These are phyloP conservation scores for Alaudala cheleensis DNA, from an alignment of 2,113 vertebrate species.

Conservation along the genomic window DNA sequence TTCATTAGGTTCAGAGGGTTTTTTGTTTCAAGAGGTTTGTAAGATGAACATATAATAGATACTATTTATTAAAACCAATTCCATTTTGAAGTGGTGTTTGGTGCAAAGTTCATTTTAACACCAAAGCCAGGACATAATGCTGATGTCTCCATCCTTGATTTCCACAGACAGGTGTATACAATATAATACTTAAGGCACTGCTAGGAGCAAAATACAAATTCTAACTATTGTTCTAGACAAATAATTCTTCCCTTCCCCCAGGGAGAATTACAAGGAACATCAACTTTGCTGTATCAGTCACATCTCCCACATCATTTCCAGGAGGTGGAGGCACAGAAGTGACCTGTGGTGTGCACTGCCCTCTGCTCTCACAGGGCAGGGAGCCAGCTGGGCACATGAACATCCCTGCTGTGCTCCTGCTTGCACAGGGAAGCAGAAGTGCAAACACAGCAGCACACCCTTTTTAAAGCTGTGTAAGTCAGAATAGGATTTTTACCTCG, in stretches of 20 bases:
- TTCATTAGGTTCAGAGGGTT: background rate
- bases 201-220: background rate
- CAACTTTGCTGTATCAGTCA: accelerated
- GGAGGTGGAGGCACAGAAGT: background rate
- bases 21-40: background rate
- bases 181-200: background rate
- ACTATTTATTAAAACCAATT: background rate
- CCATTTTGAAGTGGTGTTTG: background rate
- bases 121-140: background rate
- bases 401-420: background rate
- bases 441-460: background rate
- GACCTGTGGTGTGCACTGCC: accelerated
- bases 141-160: background rate
- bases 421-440: background rate
- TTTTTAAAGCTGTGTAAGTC: background rate
- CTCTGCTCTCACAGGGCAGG: background rate
- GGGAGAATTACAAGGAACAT: background rate
- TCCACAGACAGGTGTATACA: background rate
- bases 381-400: background rate
- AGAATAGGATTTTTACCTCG: background rate
- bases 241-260: background rate
- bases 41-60: background rate
- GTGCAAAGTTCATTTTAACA: background rate
- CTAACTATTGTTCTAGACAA: background rate
- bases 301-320: background rate